A percentile compares a stretch with the other conserved stretches of the same genome.
Evolutionary conservation across 2,113 vertebrate genomes (phyloP).

Genomic region (Taxidea taxus): DNA sequence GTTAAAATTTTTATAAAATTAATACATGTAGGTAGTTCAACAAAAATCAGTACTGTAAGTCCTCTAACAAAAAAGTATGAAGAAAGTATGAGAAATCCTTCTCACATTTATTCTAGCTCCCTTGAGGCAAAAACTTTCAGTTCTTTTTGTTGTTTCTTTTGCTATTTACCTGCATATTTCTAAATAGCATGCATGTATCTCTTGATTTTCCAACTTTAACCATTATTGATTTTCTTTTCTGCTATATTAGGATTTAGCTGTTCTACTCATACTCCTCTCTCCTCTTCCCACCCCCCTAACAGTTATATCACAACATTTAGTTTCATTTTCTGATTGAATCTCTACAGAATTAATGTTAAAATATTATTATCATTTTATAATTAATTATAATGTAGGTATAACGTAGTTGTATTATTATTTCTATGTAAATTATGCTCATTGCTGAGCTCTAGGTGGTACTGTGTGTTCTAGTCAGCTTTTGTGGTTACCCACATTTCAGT

Average conservation of each 20-base stretch:
- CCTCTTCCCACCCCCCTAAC: neutral
- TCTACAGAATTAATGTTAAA: neutral
- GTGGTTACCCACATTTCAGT: neutral
- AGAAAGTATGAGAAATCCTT: too few species aligned
- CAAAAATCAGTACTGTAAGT: neutral
- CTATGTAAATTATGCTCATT: neutral
- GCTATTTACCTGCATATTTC: neutral
- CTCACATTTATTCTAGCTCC: neutral
- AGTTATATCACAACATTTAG: neutral
- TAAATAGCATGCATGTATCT: neutral
- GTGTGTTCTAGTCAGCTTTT: neutral
- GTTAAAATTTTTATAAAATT: slow-evolving; percentile 18
- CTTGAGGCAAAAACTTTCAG: neutral
- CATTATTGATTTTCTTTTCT: neutral
- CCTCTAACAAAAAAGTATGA: neutral
- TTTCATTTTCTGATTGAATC: slow-evolving; percentile 31
- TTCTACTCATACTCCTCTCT: neutral
- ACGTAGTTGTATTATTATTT: neutral
- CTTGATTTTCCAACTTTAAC: slow-evolving; percentile 29
- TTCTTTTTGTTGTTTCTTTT: slow-evolving; percentile 20
- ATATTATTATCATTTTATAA: neutral
- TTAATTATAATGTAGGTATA: neutral
- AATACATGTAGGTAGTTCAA: neutral
- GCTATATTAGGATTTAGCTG: neutral
- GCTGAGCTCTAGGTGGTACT: neutral